These are phyloP conservation scores for Sphaerophoria taeniata DNA, from an alignment of 2,888 invertebrate species.

Conservation along the genomic window DNA sequence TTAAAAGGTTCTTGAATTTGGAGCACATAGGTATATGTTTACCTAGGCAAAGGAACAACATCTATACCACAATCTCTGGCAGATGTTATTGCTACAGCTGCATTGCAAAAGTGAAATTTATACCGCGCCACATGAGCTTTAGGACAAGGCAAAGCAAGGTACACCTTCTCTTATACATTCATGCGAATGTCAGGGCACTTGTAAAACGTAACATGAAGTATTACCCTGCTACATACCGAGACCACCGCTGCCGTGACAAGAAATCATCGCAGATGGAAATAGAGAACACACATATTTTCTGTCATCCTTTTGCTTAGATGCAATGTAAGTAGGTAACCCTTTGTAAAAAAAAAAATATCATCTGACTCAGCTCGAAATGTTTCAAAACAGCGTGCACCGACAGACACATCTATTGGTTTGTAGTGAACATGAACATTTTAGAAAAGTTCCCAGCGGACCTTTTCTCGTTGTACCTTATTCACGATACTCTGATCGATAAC, in stretches of 20 bases:
- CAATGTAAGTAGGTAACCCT: constrained; percentile 61
- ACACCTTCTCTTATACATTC: constrained; percentile 12
- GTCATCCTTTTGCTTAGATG: constrained; percentile 28
- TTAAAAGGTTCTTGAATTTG: constrained; percentile 13
- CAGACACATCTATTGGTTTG: constrained; percentile 63
- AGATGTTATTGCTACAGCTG: constrained; percentile 44
- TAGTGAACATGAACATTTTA: constrained; percentile 68
- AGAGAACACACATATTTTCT: constrained; percentile 42
- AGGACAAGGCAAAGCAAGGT: background rate
- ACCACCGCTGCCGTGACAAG: constrained; percentile 44
- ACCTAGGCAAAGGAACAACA: background rate
- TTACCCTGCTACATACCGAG: constrained; percentile 11
- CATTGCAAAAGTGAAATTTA: constrained; percentile 56
- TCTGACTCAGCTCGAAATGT: constrained; percentile 50
- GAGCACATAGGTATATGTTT: background rate
- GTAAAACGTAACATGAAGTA: constrained; percentile 41
- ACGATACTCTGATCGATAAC: constrained; percentile 53
- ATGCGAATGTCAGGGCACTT: constrained; percentile 58
- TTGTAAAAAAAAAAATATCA: constrained; percentile 23
- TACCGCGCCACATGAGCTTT: constrained; percentile 40
- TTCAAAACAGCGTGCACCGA: background rate
- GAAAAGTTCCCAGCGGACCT: constrained; percentile 57
- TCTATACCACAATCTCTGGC: constrained; percentile 50
- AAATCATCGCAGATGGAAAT: constrained; percentile 53
- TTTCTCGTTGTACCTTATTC: background rate